These are phyloP conservation scores for Pristis pectinata DNA, from an alignment of 2,797 vertebrate genomes.

Conservation along the genomic window DNA sequence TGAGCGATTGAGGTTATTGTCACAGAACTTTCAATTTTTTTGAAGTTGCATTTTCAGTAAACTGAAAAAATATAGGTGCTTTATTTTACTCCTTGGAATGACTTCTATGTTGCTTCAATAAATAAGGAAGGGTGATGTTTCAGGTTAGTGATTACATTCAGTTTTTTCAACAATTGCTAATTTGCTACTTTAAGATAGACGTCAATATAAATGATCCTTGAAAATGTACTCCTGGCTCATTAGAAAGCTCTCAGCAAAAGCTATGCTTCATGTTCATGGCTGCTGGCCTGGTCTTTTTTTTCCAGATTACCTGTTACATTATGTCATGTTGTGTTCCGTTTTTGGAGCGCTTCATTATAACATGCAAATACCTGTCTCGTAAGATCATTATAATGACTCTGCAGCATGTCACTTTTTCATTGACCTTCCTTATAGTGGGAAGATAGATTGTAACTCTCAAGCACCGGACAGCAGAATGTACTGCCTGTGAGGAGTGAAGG, in stretches of 20 bases:
- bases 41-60: background rate
- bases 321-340: background rate
- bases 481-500: background rate
- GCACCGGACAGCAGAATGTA: background rate
- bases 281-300: background rate
- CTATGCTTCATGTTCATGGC: background rate
- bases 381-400: background rate
- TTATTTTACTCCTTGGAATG: background rate
- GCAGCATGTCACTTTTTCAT: background rate
- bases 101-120: background rate
- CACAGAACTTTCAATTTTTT: background rate
- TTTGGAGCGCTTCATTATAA: conserved; percentile 26
- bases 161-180: background rate
- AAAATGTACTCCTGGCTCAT: conserved; percentile 2
- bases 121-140: background rate
- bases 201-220: conserved; percentile 12
- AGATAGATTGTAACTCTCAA: background rate
- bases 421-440: background rate
- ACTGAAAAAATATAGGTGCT: background rate
- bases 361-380: conserved; percentile 1
- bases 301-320: conserved; percentile 6
- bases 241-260: background rate
- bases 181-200: conserved; percentile 3
- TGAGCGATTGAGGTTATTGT: background rate
- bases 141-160: conserved; percentile 23